Evolutionary conservation across 2,888 invertebrate species (phyloP), one percentile per base, ranked within the genome.

Genomic region (Fissipunctia ypsillon): DNA sequence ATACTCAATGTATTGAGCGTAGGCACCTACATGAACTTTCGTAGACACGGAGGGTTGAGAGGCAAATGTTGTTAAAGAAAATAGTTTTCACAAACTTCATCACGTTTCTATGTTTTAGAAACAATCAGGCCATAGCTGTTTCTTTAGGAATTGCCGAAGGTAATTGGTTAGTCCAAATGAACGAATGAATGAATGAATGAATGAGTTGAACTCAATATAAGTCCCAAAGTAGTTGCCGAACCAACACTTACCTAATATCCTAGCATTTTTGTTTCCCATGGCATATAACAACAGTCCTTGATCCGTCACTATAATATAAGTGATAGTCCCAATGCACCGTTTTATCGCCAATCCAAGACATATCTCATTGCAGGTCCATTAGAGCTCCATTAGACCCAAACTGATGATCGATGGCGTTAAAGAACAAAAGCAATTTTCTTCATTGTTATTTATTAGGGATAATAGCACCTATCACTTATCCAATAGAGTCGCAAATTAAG

Each of bases 391-490:
- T 86, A 84, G 73, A 68, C 69, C 50, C 63, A 73, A 79, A 77
- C 41, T 79, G 73, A 84, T 86, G 86, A 89, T 89, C 82, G 87
- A 89, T 89, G 74, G 70, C 41, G 71, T 69, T 65, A 57, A 73
- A 80, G 81, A 89, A 88, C 86, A 88, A 88, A 80, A 70, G 77
- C 66, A 22, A 76, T 85, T 87, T 87, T 87, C 73, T 85, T 76
- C 66, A 69, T 83, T 73, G 73, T 86, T 83, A 68, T 87, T 80
- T 75, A 80, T 71, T 75, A 59, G 31, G 59, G 28, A 84, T 76
- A 80, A 88, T 86, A 75, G 60, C 28, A n/a, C 54, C 41, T 86
- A 80, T 78, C 61, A 59, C 60, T 43, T 69, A 35, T 64, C 25
- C 41, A 65, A 76, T 84, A 86, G 45, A 73, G 84, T 73, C 25